Percentiles rank a stretch among this genome's conserved stretches.
Conservation (phyloP, 2,113 vertebrate genomes). For the Corvus cornix region DNA sequence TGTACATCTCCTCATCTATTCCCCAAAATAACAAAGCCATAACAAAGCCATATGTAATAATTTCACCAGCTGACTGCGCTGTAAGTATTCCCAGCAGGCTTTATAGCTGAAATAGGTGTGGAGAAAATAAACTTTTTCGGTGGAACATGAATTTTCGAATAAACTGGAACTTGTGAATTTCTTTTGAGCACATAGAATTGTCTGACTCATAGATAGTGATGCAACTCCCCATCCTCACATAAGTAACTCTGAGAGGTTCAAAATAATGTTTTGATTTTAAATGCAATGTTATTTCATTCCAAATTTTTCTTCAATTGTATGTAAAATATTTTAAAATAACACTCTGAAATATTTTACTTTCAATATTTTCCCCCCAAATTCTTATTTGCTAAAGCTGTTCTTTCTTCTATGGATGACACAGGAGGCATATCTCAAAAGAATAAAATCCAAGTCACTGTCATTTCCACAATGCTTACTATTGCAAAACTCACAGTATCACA, state of each 20-base stretch:
- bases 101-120: neutral
- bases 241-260: neutral
- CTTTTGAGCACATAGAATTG: neutral
- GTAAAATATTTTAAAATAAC: neutral
- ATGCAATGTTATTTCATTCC: neutral
- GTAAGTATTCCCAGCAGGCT: neutral
- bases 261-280: neutral
- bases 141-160: neutral
- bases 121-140: neutral
- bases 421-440: neutral
- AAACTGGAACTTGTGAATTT: neutral
- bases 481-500: neutral
- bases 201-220: neutral
- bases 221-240: neutral
- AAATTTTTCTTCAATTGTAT: neutral
- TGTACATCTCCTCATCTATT: neutral
- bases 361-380: neutral
- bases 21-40: neutral
- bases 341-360: neutral
- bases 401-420: neutral
- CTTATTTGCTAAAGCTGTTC: neutral
- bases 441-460: neutral
- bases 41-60: neutral
- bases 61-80: neutral
- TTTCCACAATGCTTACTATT: neutral